These are phyloP conservation scores for Urocitellus parryii DNA, from an alignment of 2,113 vertebrate genomes.

Conservation along the genomic window DNA sequence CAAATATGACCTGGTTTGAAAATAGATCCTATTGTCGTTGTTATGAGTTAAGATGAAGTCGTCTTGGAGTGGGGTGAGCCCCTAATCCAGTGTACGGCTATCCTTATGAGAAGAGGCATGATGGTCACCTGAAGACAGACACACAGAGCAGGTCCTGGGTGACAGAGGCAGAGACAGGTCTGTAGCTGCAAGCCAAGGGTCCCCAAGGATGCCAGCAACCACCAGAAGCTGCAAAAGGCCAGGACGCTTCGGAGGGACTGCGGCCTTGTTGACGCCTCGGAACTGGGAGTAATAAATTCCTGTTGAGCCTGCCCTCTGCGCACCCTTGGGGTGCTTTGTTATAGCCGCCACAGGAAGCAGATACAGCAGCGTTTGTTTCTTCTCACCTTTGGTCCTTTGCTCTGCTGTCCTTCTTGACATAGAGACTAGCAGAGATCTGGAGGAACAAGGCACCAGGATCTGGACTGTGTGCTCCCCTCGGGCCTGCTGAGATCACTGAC, in stretches of 20 bases:
- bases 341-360: fast-evolving
- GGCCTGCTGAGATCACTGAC: neutral
- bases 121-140: neutral
- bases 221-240: neutral
- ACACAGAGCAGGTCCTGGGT: fast-evolving
- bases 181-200: neutral
- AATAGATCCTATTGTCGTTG: too few relatives aligned
- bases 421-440: neutral
- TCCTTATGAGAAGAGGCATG: neutral
- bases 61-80: neutral
- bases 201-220: fast-evolving
- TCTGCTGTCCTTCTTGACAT: neutral
- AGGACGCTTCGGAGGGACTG: neutral
- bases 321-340: neutral
- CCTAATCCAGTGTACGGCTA: neutral
- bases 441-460: neutral
- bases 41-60: neutral
- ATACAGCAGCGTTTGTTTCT: neutral
- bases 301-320: neutral
- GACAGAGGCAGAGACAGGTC: neutral
- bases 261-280: fast-evolving
- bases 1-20: neutral
- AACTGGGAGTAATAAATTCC: fast-evolving
- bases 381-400: neutral
- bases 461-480: fast-evolving